These are phyloP conservation scores for human DNA, from an alignment of 2,113 vertebrate genomes.

Conservation along the genomic window DNA sequence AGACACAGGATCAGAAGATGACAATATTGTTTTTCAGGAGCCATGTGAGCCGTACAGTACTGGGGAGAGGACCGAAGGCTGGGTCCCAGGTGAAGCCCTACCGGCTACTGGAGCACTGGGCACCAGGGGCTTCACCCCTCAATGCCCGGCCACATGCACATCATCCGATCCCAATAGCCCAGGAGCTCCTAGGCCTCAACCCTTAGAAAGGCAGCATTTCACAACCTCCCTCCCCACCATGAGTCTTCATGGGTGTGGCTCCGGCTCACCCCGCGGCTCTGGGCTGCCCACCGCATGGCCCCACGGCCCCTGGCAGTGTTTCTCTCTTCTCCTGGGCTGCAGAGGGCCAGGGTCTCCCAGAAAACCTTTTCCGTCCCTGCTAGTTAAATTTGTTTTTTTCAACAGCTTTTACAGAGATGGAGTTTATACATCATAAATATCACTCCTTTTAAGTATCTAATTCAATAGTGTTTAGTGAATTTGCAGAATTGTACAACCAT, in stretches of 20 bases:
- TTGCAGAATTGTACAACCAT: not conserved
- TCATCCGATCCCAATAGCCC: rapidly evolving
- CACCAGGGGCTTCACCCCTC: too few species aligned
- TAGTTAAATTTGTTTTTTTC: not conserved
- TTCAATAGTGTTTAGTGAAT: not conserved
- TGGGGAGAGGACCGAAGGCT: rapidly evolving
- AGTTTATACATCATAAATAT: not conserved
- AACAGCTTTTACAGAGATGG: not conserved
- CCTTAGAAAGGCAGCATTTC: rapidly evolving
- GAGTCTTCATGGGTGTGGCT: not conserved
- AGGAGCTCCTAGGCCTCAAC: not conserved
- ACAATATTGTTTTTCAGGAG: not conserved
- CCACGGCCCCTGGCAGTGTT: not conserved
- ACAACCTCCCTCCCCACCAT: rapidly evolving
- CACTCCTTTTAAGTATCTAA: not conserved
- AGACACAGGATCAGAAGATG: not conserved
- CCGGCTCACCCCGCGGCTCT: too few species aligned
- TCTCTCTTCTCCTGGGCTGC: rapidly evolving
- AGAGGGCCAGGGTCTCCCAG: rapidly evolving
- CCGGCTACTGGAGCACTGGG: rapidly evolving
- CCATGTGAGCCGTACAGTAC: rapidly evolving
- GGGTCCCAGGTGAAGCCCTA: rapidly evolving
- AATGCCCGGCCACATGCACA: rapidly evolving
- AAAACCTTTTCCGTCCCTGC: too few species aligned
- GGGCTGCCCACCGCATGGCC: not conserved